phyloP scores from a whole-genome alignment of 1,140 invertebrate species.

The Chymomyza costata region DNA sequence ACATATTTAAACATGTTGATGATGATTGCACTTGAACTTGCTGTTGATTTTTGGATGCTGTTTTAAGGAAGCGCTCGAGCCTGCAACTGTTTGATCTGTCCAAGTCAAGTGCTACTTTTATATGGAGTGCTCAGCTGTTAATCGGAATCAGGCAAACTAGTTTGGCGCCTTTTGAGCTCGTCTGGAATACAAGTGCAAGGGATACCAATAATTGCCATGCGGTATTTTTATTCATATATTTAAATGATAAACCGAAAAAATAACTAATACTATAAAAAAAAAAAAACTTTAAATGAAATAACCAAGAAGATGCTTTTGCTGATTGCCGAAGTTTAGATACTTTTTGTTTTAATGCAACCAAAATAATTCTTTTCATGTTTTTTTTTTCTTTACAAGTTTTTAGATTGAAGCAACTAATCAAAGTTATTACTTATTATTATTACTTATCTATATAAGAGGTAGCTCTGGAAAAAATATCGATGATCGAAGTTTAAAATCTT shows the following conservation, averaged over 20 bases:
- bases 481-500: too few relatives aligned
- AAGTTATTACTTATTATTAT: too few relatives aligned
- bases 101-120: conserved; percentile 54
- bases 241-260: too few relatives aligned
- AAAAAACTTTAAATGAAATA: conserved; percentile 7
- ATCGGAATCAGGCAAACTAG: conserved; percentile 38
- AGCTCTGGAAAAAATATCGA: too few relatives aligned
- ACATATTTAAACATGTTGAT: conserved; percentile 66
- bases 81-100: conserved; percentile 62
- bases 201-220: conserved; percentile 59
- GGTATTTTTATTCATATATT: too few relatives aligned
- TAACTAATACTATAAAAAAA: too few relatives aligned
- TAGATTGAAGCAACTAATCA: too few relatives aligned
- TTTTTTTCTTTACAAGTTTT: too few relatives aligned
- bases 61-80: conserved; percentile 41
- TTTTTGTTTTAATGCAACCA: too few relatives aligned
- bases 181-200: conserved; percentile 22
- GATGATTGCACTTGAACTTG: conserved; percentile 4
- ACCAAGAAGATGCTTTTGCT: conserved; percentile 44
- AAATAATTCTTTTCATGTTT: too few relatives aligned
- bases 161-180: conserved; percentile 31
- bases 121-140: conserved; percentile 35
- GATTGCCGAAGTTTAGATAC: too few relatives aligned
- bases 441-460: too few relatives aligned
- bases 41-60: conserved; percentile 22